Base-by-base conservation (phyloP, 2,113 vertebrate species). In the Herpetotheres cachinnans region DNA sequence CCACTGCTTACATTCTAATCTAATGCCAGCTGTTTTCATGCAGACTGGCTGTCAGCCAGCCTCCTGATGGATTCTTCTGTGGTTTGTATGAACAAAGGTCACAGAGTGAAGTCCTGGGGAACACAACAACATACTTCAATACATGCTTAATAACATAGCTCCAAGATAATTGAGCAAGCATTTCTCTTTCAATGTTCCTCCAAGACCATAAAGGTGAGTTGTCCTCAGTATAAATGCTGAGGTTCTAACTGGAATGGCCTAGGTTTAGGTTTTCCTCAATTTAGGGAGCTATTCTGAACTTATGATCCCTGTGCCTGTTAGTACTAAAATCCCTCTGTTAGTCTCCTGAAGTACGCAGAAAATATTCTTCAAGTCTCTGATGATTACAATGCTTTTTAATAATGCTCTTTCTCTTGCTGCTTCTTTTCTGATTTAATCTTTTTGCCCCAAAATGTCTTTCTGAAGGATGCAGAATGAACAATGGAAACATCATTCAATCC, bases 1-100 rank as follows among this genome's bases (percentile, higher is more conserved):
- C 27, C 50, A 67, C 9, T 29, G 90, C 62, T 82, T 88, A 44
- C 47, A 77, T 62, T n/a, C 40, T 29, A 59, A 82, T 14, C 34
- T 36, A 50, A 76, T 81, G 84, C 73, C 89, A 82, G 74, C 86
- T 88, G 86, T 94, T 94, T 58, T 40, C 80, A 85, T 49, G 11
- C 7, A 63, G 66, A 36, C 83, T 91, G 95, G 94, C 91, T 56
- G 69, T 9, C 67, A 85, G 92, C 89, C 96, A 91, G 67, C 42
- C 70, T 73, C 50, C 25, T 66, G n/a, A 83, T 18, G 34, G 55
- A 70, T n/a, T 90, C 83, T 91, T 81, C 83, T 77, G 61, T 50
- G 93, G 56, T 95, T 85, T 86, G 50, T 49, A 80, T 16, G 69
- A 89, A 47, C 50, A 62, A 50, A 74, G 76, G 78, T 58, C 78